Evolutionary conservation across 37 sponge, comb jelly and placozoan species (phyloP).

Genomic region (Crambe crambe): DNA sequence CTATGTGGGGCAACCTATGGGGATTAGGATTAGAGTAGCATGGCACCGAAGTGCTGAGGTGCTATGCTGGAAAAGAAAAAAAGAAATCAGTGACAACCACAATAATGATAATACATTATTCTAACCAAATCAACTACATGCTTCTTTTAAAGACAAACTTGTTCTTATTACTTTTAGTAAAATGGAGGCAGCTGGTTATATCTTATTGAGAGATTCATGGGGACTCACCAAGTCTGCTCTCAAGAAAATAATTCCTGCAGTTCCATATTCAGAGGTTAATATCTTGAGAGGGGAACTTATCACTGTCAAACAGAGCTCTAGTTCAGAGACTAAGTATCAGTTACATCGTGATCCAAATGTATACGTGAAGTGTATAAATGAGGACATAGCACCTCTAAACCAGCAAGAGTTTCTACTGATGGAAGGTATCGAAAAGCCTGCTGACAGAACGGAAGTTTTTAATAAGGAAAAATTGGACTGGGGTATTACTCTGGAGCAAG

Average conservation of each 20-base stretch:
- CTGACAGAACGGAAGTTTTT: constrained; percentile 4
- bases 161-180: background rate
- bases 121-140: background rate
- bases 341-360: constrained; percentile 14
- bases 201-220: constrained; percentile 19
- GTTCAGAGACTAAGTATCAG: background rate
- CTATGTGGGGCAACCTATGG: too few species aligned
- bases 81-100: too few species aligned
- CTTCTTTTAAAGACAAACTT: too few species aligned
- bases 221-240: background rate
- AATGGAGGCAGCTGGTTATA: background rate
- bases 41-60: too few species aligned
- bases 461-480: constrained; percentile 12
- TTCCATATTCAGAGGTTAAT: background rate
- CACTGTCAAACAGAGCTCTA: background rate
- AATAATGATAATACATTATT: too few species aligned
- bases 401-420: constrained; percentile 12
- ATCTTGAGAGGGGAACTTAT: constrained; percentile 31
- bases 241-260: background rate
- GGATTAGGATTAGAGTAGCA: too few species aligned
- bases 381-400: constrained; percentile 32
- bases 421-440: background rate
- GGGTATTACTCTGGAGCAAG: constrained; percentile 17
- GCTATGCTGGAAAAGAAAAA: too few species aligned
- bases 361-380: background rate